Evolutionary conservation across 2,113 vertebrate species (phyloP).

Genomic region (Cryptoleucopteryx plumbea): DNA sequence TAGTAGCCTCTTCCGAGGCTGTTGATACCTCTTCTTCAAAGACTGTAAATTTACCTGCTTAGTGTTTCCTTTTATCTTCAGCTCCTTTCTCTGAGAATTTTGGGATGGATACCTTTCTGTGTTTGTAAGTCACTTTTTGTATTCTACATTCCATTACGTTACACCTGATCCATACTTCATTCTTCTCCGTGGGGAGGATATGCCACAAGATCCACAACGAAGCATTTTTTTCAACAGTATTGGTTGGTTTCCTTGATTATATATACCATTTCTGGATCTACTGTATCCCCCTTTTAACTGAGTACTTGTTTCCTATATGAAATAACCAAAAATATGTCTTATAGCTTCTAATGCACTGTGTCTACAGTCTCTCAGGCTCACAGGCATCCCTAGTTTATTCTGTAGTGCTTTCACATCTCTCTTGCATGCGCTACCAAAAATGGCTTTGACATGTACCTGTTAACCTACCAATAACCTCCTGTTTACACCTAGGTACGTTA

Average conservation of each 20-base stretch:
- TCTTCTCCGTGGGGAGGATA: not conserved
- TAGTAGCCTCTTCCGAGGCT: slow-evolving; percentile 3
- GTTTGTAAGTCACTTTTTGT: not conserved
- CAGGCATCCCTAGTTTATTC: not conserved
- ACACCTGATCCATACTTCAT: not conserved
- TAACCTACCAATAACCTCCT: not conserved
- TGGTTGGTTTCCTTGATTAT: not conserved
- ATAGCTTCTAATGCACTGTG: not conserved
- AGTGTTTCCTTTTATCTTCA: not conserved
- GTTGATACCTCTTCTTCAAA: not conserved
- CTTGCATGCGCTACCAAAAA: not conserved
- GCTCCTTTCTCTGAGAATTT: not conserved
- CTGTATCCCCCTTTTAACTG: not conserved
- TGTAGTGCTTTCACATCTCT: not conserved
- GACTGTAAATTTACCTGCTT: not conserved
- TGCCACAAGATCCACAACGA: not conserved
- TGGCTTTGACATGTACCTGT: not conserved
- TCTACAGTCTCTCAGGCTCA: not conserved
- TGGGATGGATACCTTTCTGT: not conserved
- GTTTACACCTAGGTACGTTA: not conserved
- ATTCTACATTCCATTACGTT: not conserved
- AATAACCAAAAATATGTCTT: not conserved
- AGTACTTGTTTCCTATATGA: not conserved
- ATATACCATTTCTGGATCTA: not conserved
- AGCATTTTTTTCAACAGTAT: not conserved